Conservation (phyloP, 2,888 invertebrate species). For the Myopa tessellatipennis region DNA sequence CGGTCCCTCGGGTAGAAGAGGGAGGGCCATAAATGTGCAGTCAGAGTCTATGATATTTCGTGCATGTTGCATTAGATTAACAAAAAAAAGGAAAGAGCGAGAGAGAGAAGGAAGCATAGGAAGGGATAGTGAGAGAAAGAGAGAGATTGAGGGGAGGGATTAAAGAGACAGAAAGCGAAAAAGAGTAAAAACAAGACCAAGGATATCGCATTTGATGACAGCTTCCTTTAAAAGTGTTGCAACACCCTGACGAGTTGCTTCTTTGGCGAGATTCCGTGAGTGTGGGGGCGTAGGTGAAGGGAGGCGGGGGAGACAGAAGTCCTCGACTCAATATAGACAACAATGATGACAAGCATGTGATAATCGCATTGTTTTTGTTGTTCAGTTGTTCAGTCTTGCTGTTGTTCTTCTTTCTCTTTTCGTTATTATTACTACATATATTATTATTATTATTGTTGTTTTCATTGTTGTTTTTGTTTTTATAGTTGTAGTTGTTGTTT, state of each 20-base stretch:
- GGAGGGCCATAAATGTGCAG: not conserved
- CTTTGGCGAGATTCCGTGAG: not conserved
- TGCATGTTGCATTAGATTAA: not conserved
- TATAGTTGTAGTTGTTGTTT: not conserved
- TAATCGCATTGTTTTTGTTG: conserved; percentile 12
- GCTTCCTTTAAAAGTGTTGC: not conserved
- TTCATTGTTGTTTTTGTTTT: not conserved
- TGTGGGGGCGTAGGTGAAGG: not conserved
- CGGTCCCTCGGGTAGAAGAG: not conserved
- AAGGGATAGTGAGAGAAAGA: not conserved
- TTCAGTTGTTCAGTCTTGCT: not conserved
- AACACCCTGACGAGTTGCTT: not conserved
- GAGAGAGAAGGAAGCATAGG: not conserved
- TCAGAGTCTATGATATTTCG: not conserved
- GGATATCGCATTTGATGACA: conserved; percentile 18
- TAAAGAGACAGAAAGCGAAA: not conserved
- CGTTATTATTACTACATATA: too few relatives aligned
- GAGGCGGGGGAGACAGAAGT: not conserved
- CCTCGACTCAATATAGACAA: not conserved
- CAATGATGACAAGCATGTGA: conserved; percentile 14
- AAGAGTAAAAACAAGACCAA: not conserved
- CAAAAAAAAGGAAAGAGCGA: too few relatives aligned
- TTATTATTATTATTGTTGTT: not conserved
- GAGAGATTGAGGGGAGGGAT: not conserved
- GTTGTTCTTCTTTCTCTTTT: not conserved